Evolutionary conservation across 2,888 invertebrate species (phyloP).

Genomic region (Orgyia antiqua): DNA sequence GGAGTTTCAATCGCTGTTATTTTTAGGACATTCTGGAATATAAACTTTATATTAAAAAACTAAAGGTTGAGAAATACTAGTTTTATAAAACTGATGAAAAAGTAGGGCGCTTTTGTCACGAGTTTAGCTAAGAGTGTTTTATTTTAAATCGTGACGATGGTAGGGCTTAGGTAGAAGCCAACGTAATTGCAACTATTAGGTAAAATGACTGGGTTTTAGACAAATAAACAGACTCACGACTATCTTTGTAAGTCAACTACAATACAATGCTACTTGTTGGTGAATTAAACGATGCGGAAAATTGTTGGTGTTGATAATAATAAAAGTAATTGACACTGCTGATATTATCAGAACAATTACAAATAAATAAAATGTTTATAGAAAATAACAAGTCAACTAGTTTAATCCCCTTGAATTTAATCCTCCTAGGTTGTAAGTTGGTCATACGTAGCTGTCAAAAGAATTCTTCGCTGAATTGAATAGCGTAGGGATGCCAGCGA

Average conservation of each 20-base stretch:
- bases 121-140: constrained; percentile 32
- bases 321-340: no score
- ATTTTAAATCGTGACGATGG: constrained; percentile 50
- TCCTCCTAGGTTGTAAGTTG: no score
- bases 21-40: constrained; percentile 18
- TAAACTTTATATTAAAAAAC: constrained; percentile 23
- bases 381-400: no score
- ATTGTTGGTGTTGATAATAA: no score
- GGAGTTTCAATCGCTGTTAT: constrained; percentile 23
- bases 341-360: no score
- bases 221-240: constrained; percentile 22
- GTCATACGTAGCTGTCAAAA: no score
- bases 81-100: constrained; percentile 37
- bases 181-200: constrained; percentile 50
- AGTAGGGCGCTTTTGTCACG: constrained; percentile 56
- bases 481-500: no score
- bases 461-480: no score
- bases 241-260: constrained; percentile 14
- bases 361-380: no score
- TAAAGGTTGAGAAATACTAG: constrained; percentile 26
- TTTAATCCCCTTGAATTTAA: no score
- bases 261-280: constrained; percentile 15
- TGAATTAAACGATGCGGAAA: constrained; percentile 14
- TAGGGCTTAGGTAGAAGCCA: constrained; percentile 48
- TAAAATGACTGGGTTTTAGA: constrained; percentile 38